Evolutionary conservation across 30 jellyfish, hydroid and myxozoan genomes (phyloP), one percentile per base, ranked within the genome.

Genomic region (Aurelia coerulea): DNA sequence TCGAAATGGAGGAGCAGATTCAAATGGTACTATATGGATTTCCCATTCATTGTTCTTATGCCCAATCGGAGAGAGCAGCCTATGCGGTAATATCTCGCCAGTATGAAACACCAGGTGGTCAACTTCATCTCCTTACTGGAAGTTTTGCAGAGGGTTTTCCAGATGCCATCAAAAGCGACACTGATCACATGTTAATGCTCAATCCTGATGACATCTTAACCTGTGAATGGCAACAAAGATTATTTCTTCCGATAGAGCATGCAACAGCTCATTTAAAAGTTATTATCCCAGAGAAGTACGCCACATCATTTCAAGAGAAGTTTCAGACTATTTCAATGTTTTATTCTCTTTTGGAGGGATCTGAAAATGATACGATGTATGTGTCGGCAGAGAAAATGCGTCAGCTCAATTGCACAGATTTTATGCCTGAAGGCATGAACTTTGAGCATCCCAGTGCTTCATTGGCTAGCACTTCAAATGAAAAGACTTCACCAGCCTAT

Each of bases 111-210:
- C 59, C 62, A 12, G 62, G 62, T 31, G 49, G 52, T 39, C 18
- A 9, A 41, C n/a, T 34, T 18, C 35, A 23, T 35, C 39, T 69
- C 29, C 49, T 69, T 4, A 23, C 79, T 9, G 79, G 79, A 10
- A 69, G 79, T 31, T 69, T 69, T 69, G 79, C 79, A 2, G 79
- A 69, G 79, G 79, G 79, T 12, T 69, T 17, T 69, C 79, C 79
- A 23, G 79, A 69, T 37, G 59, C 49, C 52, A 17, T 69, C 49
- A 35, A 39, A 10, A 69, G 79, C 33, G 79, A 69, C 13, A 35
- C 52, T 23, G 79, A 69, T 60, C 5, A 12, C 32, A 69, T 69
- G 79, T 5, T 69, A 23, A 0, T 35, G n/a, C 62, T 69, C 62
- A 69, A 31, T 31, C 39, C 76, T 18, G 53, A 66, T 66, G 79